phyloP scores from a whole-genome alignment of 2,888 invertebrate genomes.

The Meloe dianella region DNA sequence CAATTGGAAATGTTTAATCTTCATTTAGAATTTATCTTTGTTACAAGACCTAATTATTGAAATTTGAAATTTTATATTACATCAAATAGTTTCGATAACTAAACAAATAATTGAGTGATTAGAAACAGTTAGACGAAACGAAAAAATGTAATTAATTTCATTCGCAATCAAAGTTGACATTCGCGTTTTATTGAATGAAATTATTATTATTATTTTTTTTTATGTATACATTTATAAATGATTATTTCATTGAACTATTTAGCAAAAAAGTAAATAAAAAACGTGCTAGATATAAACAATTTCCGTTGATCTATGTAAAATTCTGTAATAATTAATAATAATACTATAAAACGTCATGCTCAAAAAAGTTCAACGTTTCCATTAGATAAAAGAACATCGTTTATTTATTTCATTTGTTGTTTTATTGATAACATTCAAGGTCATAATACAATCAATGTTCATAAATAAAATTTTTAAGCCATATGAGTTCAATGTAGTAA shows the following conservation, averaged over 20 bases:
- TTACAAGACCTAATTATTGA: not conserved
- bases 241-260: not conserved
- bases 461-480: not conserved
- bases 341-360: not conserved
- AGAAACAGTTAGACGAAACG: too few relatives aligned
- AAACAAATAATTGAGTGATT: not conserved
- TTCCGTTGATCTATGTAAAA: conserved; percentile 2
- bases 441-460: not conserved
- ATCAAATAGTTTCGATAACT: not conserved
- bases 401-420: conserved; percentile 3
- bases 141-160: not conserved
- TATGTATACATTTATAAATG: not conserved
- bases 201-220: not conserved
- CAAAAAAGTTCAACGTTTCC: not conserved
- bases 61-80: not conserved
- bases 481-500: not conserved
- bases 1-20: not conserved
- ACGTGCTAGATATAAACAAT: not conserved
- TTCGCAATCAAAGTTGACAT: not conserved
- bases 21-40: not conserved
- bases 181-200: not conserved
- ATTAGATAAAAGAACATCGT: not conserved
- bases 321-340: not conserved
- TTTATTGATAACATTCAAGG: conserved; percentile 7
- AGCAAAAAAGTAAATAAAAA: not conserved